These are phyloP conservation scores for Rhamphomyia laevipes DNA, from an alignment of 2,888 invertebrate genomes.

Conservation along the genomic window DNA sequence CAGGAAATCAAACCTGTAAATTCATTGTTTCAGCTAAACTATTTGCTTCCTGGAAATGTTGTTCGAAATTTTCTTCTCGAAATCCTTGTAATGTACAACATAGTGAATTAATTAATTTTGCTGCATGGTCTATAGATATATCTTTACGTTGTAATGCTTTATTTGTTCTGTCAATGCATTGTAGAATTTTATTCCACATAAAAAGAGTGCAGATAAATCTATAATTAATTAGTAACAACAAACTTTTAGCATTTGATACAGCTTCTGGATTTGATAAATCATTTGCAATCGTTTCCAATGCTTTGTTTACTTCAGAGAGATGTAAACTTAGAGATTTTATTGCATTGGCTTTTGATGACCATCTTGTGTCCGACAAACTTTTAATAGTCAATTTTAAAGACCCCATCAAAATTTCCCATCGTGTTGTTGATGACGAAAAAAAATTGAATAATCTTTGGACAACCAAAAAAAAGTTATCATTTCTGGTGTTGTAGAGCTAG, in stretches of 20 bases:
- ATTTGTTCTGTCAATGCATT: not conserved
- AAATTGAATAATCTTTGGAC: not conserved
- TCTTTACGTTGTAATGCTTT: not conserved
- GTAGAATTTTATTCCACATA: not conserved
- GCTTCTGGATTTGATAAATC: not conserved
- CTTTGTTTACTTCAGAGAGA: not conserved
- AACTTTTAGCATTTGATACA: no score
- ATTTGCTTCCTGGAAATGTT: not conserved
- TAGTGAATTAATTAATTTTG: not conserved
- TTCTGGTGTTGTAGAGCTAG: not conserved
- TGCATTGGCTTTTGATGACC: conserved; percentile 1
- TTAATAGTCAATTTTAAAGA: not conserved
- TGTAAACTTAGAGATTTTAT: not conserved
- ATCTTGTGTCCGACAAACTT: not conserved
- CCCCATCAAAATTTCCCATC: not conserved
- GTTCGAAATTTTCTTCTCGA: not conserved
- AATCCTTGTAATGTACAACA: not conserved
- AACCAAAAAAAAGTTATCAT: not conserved
- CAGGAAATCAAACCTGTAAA: conserved; percentile 1
- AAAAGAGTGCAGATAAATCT: not conserved
- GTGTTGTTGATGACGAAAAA: not conserved
- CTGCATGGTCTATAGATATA: not conserved
- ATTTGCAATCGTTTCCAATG: not conserved
- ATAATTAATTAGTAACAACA: not conserved
- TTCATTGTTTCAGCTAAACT: conserved; percentile 1